Percentiles rank a stretch among this genome's conserved stretches.
Conservation (phyloP, 2,113 vertebrate species). For the Ranitomeya variabilis region DNA sequence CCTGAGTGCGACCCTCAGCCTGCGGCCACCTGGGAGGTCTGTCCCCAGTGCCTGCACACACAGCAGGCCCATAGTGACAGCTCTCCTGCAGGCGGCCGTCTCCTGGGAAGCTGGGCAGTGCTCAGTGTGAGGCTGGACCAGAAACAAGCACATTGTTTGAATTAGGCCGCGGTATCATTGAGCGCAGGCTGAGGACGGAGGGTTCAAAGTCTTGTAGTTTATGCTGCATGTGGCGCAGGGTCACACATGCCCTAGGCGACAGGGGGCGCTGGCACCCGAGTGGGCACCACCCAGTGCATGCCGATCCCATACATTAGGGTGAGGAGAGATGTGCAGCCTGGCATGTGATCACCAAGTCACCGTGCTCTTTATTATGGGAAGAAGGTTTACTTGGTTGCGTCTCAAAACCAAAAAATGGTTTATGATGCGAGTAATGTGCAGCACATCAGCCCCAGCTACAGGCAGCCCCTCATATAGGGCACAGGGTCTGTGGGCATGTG, state of each 20-base stretch:
- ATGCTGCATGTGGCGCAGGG: neutral
- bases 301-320: neutral
- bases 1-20: constrained; percentile 65
- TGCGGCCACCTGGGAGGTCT: constrained; percentile 82
- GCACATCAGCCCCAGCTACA: constrained; percentile 28
- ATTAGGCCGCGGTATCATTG: neutral
- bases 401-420: constrained; percentile 17
- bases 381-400: constrained; percentile 40
- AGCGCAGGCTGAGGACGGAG: constrained; percentile 19
- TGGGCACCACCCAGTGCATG: neutral
- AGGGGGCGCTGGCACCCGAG: neutral
- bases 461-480: neutral
- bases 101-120: constrained; percentile 51
- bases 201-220: constrained; percentile 32
- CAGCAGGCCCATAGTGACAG: constrained; percentile 74
- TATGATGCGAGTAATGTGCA: constrained; percentile 31
- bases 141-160: constrained; percentile 42
- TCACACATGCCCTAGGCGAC: neutral
- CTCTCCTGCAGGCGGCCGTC: constrained; percentile 67
- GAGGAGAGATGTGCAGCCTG: neutral
- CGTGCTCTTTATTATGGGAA: constrained; percentile 5
- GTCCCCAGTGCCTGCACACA: constrained; percentile 63
- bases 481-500: neutral
- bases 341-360: neutral
- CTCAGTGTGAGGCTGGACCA: constrained; percentile 18